A percentile compares a stretch with the other conserved stretches of the same genome.
phyloP scores from a whole-genome alignment of 2,797 vertebrate species.

The Semaprochilodus insignis region DNA sequence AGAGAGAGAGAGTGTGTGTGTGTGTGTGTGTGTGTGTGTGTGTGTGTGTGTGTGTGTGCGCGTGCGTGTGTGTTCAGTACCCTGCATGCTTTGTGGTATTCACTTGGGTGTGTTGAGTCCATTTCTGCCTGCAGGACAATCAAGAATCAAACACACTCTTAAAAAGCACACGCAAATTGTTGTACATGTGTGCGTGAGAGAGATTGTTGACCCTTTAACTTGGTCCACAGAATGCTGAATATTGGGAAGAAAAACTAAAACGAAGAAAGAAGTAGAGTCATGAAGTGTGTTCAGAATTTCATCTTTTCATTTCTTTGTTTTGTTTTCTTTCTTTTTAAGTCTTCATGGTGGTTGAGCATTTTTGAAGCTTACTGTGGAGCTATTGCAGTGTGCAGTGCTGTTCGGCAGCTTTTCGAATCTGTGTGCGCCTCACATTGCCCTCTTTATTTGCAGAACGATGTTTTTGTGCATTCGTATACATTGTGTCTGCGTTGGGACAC shows the following conservation, averaged over 20 bases:
- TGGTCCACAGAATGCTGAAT: constrained; percentile 2
- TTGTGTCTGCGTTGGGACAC: constrained; percentile 37
- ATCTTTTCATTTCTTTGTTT: constrained; percentile 19
- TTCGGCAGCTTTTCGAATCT: constrained; percentile 43
- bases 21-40: constrained; percentile 44
- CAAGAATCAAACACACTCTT: constrained; percentile 39
- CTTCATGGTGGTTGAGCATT: constrained; percentile 24
- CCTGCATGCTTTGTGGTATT: constrained; percentile 78
- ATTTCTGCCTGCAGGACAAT: constrained; percentile 63
- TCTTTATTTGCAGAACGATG: constrained; percentile 47
- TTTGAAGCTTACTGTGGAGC: constrained; percentile 26
- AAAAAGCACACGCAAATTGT: constrained; percentile 31
- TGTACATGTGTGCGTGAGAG: constrained; percentile 13
- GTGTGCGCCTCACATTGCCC: constrained; percentile 45
- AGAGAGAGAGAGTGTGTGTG: too few relatives aligned
- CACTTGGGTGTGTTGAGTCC: constrained; percentile 72
- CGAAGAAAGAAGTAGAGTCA: constrained; percentile 1
- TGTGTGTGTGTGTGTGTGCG: constrained; percentile 41
- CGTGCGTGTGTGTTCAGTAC: constrained; percentile 49
- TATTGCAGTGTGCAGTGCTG: constrained; percentile 18
- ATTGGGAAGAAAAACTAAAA: background rate
- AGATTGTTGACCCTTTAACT: constrained; percentile 23
- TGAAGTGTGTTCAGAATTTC: constrained; percentile 33
- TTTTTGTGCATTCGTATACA: constrained; percentile 53
- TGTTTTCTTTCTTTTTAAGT: constrained; percentile 17